Evolutionary conservation across 1,140 invertebrate genomes (phyloP).

Genomic region (Adoxophyes honmai): DNA sequence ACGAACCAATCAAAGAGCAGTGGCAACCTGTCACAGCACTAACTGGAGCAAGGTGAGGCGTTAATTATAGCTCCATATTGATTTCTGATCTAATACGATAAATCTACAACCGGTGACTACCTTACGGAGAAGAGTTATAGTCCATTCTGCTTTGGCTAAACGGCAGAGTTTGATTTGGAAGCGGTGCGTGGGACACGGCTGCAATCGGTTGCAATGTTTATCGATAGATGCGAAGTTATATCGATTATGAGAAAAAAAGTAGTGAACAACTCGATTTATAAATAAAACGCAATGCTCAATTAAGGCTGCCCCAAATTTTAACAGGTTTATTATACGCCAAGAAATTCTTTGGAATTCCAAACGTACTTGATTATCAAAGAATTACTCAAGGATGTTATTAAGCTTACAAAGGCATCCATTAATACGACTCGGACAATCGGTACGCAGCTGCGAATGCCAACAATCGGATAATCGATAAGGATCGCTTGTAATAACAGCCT

Average conservation of each 20-base stretch:
- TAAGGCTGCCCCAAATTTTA: neutral
- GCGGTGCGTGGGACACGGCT: constrained; percentile 1
- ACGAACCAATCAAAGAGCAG: neutral
- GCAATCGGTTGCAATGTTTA: neutral
- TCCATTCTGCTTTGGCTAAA: neutral
- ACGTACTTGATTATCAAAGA: neutral
- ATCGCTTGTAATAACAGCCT: constrained; percentile 39
- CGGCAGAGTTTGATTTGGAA: neutral
- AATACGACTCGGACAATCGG: constrained; percentile 26
- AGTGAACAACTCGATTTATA: too few species aligned
- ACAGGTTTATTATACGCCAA: neutral
- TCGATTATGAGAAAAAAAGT: neutral
- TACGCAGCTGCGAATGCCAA: constrained; percentile 32
- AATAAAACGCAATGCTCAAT: constrained; percentile 2
- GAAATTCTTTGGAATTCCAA: neutral
- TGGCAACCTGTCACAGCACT: constrained; percentile 6
- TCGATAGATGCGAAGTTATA: constrained; percentile 1
- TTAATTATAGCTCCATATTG: constrained; percentile 15
- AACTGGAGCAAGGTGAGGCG: constrained; percentile 12
- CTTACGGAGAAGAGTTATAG: neutral
- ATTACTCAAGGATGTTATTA: constrained; percentile 21
- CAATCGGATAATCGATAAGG: constrained; percentile 37
- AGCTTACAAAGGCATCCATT: constrained; percentile 30
- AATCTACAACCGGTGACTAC: neutral
- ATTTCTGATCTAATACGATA: constrained; percentile 3